Percentiles rank a stretch among this genome's conserved stretches.
phyloP scores from a whole-genome alignment of 2,888 invertebrate species.

The Drosophila paranaensis region DNA sequence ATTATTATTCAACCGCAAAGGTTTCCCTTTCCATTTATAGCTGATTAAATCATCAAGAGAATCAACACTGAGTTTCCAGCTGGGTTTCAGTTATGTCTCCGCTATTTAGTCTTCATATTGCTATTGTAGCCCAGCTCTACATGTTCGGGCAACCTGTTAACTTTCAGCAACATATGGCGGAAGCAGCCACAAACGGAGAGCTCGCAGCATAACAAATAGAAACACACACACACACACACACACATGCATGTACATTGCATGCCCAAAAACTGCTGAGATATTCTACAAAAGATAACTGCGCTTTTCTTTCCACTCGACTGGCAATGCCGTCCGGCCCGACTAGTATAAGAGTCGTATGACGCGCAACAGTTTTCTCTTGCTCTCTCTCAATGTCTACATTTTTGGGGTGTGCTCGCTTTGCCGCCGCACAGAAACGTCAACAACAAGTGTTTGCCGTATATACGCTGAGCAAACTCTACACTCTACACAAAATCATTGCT shows the following conservation, averaged over 20 bases:
- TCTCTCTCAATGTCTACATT: slow-evolving; percentile 31
- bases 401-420: slow-evolving; percentile 58
- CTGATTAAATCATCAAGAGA: neutral
- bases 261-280: slow-evolving; percentile 44
- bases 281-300: slow-evolving; percentile 75
- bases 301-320: slow-evolving; percentile 55
- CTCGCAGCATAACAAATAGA: slow-evolving; percentile 10
- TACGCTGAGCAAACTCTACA: slow-evolving; percentile 50
- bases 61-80: neutral
- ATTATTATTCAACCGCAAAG: neutral
- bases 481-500: slow-evolving; percentile 32
- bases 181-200: slow-evolving; percentile 14
- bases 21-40: neutral
- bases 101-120: neutral
- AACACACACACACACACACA: neutral
- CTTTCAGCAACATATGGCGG: slow-evolving; percentile 41
- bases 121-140: slow-evolving; percentile 10
- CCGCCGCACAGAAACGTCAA: slow-evolving; percentile 54
- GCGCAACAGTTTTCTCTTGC: slow-evolving; percentile 57
- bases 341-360: slow-evolving; percentile 40
- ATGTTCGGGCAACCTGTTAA: slow-evolving; percentile 61
- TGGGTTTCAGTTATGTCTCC: neutral
- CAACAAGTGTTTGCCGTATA: slow-evolving; percentile 71
- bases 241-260: slow-evolving; percentile 17
- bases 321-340: slow-evolving; percentile 45